Evolutionary conservation across 2,797 vertebrate genomes (phyloP).

Genomic region (Aldrovandia affinis): DNA sequence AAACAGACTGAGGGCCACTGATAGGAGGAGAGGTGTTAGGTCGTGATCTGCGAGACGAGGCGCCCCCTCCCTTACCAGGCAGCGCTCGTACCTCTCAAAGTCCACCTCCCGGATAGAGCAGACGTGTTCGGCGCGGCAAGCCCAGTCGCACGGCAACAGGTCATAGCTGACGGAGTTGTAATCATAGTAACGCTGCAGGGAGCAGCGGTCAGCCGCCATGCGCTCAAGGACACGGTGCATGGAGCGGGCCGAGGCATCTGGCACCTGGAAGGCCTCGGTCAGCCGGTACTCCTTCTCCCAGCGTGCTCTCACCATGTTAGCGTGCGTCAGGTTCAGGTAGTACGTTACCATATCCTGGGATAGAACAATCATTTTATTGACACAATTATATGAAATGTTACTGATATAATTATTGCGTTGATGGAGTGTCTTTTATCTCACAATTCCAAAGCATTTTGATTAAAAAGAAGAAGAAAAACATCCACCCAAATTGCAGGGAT

Average conservation of each 20-base stretch:
- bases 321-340: conserved; percentile 85
- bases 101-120: conserved; percentile 86
- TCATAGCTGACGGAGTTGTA: conserved; percentile 92
- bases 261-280: conserved; percentile 81
- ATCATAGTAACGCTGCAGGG: conserved; percentile 84
- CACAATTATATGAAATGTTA: too few species aligned
- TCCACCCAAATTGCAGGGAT: too few species aligned
- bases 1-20: conserved; percentile 51
- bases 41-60: conserved; percentile 25
- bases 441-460: too few species aligned
- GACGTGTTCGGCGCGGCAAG: conserved; percentile 82
- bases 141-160: conserved; percentile 63
- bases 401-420: too few species aligned
- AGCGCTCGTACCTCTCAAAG: conserved; percentile 74
- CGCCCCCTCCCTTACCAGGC: conserved; percentile 66
- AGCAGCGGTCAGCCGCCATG: conserved; percentile 59
- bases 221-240: conserved; percentile 77
- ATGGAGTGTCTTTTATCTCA: too few species aligned
- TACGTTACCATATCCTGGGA: conserved; percentile 88
- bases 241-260: conserved; percentile 75
- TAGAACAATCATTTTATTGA: too few species aligned
- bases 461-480: too few species aligned
- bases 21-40: conserved; percentile 52
- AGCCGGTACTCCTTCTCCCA: conserved; percentile 93
- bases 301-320: conserved; percentile 67